Conservation (phyloP, 2,113 vertebrate genomes). For the Tapirus terrestris region DNA sequence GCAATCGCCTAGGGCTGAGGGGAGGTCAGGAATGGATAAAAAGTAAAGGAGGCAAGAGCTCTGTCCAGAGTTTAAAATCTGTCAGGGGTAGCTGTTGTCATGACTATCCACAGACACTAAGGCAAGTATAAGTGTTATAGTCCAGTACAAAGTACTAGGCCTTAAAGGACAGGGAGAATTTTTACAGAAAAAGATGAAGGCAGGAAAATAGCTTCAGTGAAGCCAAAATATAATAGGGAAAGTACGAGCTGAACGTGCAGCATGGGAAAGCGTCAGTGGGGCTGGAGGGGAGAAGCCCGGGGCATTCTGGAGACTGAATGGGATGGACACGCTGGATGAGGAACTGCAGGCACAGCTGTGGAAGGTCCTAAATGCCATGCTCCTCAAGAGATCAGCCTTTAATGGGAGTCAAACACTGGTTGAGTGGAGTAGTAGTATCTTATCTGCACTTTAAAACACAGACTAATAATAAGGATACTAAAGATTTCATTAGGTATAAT, state of each 20-base stretch:
- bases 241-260: not conserved
- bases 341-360: not conserved
- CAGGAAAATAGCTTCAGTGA: not conserved
- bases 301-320: not conserved
- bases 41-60: not conserved
- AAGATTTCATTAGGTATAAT: not conserved
- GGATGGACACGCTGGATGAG: not conserved
- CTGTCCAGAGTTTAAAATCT: constrained; percentile 13
- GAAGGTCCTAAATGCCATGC: not conserved
- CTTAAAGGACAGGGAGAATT: not conserved
- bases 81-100: not conserved
- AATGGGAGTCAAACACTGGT: not conserved
- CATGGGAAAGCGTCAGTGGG: not conserved
- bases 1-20: not conserved
- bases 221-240: not conserved
- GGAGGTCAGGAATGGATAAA: not conserved
- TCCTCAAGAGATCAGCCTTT: not conserved
- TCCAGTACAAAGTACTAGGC: not conserved
- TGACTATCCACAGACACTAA: not conserved
- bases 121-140: not conserved
- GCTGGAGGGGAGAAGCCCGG: not conserved
- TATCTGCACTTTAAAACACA: constrained; percentile 11
- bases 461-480: not conserved
- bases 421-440: not conserved
- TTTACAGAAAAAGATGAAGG: constrained; percentile 26